These are phyloP conservation scores for Egretta garzetta DNA, from an alignment of 2,113 vertebrate genomes.

Conservation along the genomic window DNA sequence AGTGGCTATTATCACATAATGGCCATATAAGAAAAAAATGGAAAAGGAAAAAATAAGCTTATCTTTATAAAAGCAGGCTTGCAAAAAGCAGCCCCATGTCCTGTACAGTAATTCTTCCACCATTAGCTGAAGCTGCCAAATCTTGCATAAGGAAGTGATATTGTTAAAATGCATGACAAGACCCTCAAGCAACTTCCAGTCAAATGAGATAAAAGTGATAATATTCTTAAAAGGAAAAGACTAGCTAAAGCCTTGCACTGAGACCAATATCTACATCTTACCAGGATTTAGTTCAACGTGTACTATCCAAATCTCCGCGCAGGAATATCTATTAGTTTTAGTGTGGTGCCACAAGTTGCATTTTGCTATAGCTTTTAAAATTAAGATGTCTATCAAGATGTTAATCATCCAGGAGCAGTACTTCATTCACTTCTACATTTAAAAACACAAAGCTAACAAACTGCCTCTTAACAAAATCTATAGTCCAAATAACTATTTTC, in stretches of 20 bases:
- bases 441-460: neutral
- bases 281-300: neutral
- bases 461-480: neutral
- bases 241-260: conserved; percentile 8
- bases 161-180: conserved; percentile 29
- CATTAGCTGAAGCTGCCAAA: conserved; percentile 34
- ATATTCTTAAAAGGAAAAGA: conserved; percentile 27
- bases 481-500: neutral
- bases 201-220: conserved; percentile 32
- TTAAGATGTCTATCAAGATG: neutral
- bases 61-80: conserved; percentile 4
- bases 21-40: neutral
- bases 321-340: neutral
- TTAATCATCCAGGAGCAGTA: neutral
- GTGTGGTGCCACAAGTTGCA: neutral
- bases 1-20: neutral
- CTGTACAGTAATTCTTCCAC: neutral
- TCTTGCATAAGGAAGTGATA: conserved; percentile 34
- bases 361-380: neutral
- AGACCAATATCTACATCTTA: neutral
- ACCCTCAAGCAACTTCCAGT: conserved; percentile 47
- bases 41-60: conserved; percentile 7
- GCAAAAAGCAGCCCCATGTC: neutral
- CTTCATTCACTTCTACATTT: neutral
- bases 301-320: neutral